Evolutionary conservation across 2,888 invertebrate species (phyloP), one percentile per base, ranked within the genome.

Genomic region (Hyposoter dolosus): DNA sequence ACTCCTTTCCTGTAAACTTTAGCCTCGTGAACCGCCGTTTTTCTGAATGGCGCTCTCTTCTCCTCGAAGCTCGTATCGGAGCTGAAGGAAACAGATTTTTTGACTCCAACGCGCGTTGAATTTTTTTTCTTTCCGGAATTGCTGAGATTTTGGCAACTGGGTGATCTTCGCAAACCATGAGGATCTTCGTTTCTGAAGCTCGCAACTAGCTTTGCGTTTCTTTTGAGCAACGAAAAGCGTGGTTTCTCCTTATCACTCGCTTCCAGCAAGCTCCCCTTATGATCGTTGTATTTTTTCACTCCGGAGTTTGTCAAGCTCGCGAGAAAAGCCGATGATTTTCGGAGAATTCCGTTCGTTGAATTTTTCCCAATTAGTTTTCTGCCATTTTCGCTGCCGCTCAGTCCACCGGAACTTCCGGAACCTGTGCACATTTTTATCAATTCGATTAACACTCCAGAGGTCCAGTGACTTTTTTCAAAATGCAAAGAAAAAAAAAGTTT

Each of bases 21-120:
- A 40, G 91, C 91, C 88, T 94, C 94, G 92, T 94, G 94, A 32
- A 93, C 89, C 32, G 92, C 90, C 71, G 88, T 91, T 83, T 89
- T 91, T 53, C 82, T 88, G 12, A 90, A 88, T 19, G 89, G 87
- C 6, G 91, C 88, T 82, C 90, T 87, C 60, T 89, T 92, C 78
- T 91, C 91, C 72, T 92, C 90, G 77, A 93, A 93, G 75, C 92
- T 92, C 78, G 94, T 93, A 82, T 93, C 93, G 35, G 92, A 91
- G 84, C 94, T 93, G 88, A 94, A 94, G 3, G 94, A 94, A 4
- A 94, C 94, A 9, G 93, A 93, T 83, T 94, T 94, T 82, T 93
- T 93, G 15, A 92, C 91, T 2, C 88, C 87, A 12, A 60, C 68
- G 56, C 79, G 75, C 2, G 50, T 53, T 50, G 35, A 35, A 23